A percentile compares a stretch with the other conserved stretches of the same genome.
These are phyloP conservation scores for Zygothrica quintamaculata DNA, from an alignment of 2,888 invertebrate genomes.

Conservation along the genomic window DNA sequence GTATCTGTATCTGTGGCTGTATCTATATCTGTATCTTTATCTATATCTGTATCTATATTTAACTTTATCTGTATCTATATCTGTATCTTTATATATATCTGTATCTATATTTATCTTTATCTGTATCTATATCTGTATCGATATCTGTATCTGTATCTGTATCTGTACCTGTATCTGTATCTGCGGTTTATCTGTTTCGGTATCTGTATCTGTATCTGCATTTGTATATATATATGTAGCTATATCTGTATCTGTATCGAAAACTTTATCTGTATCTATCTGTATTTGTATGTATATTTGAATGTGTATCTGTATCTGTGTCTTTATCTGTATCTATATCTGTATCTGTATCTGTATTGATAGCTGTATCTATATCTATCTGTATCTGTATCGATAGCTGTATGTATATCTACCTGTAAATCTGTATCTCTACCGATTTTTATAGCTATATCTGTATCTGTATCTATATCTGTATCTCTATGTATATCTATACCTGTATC, in stretches of 20 bases:
- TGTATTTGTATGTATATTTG: constrained; percentile 4
- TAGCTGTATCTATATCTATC: constrained; percentile 15
- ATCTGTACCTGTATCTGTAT: constrained; percentile 5
- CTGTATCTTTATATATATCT: constrained; percentile 19
- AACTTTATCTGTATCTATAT: constrained; percentile 3
- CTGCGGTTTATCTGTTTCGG: constrained; percentile 7
- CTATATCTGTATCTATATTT: constrained; percentile 4
- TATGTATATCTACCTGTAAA: background rate
- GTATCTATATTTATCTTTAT: background rate
- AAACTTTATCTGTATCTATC: background rate
- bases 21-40: constrained; percentile 4
- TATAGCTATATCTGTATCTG: constrained; percentile 6
- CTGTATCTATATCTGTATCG: background rate
- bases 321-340: background rate
- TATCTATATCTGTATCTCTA: constrained; percentile 5
- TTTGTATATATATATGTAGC: constrained; percentile 11
- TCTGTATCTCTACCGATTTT: background rate
- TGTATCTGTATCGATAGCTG: background rate
- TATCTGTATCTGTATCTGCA: constrained; percentile 11
- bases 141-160: background rate
- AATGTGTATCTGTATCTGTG: constrained; percentile 5
- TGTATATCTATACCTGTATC: background rate
- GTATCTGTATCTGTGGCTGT: background rate
- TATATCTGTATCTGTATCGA: background rate
- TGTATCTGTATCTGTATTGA: constrained; percentile 8